Percentiles rank a stretch among this genome's conserved stretches.
Conservation (phyloP, 1,140 invertebrate species). For the Nylanderia fulva region DNA sequence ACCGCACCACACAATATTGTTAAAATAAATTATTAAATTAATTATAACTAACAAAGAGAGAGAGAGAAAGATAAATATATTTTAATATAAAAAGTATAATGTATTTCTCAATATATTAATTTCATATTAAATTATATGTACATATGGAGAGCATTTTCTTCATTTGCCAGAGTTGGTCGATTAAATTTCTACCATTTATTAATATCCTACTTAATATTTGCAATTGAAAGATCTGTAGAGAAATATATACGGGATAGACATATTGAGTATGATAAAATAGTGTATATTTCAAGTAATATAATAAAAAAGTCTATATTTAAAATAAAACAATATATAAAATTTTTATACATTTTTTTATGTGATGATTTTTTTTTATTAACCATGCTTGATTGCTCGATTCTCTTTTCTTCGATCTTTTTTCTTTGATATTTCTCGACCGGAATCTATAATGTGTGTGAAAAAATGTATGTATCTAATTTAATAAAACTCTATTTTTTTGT, state of each 20-base stretch:
- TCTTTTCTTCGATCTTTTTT: background rate
- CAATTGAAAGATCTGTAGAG: background rate
- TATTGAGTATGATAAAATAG: too few species aligned
- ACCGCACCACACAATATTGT: too few species aligned
- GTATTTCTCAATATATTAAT: too few species aligned
- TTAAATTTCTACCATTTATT: too few species aligned
- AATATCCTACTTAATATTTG: background rate
- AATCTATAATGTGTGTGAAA: background rate
- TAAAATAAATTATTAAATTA: too few species aligned
- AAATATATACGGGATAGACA: background rate
- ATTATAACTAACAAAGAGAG: too few species aligned
- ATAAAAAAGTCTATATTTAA: background rate
- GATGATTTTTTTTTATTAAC: background rate
- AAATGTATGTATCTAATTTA: background rate
- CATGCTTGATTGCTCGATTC: background rate
- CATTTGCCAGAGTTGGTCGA: too few species aligned
- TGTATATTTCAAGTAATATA: background rate
- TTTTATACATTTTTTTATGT: background rate
- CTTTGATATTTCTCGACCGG: background rate
- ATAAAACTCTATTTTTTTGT: slow-evolving; percentile 2
- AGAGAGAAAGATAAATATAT: too few species aligned
- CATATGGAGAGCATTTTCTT: too few species aligned
- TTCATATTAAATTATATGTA: too few species aligned
- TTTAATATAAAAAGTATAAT: too few species aligned
- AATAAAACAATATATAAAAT: background rate